A percentile compares a stretch with the other conserved stretches of the same genome.
Conservation (phyloP, 2,888 invertebrate species). For the Abrostola triplasia region DNA sequence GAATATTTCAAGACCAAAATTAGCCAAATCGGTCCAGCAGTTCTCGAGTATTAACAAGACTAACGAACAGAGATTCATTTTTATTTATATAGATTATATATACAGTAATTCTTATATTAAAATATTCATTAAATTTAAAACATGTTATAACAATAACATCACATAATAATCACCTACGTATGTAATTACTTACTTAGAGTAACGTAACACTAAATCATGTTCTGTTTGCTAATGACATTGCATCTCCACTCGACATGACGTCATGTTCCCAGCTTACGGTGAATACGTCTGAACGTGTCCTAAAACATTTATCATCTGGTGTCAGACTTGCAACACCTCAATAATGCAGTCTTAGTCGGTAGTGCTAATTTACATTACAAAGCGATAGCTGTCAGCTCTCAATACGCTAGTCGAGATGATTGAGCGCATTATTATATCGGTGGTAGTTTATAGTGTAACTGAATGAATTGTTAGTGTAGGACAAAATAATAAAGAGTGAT, state of each 20-base stretch:
- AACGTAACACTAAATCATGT: not conserved
- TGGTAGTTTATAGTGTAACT: too few relatives aligned
- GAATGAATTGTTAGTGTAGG: too few relatives aligned
- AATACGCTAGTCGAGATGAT: slow-evolving; percentile 2
- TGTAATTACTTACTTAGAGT: not conserved
- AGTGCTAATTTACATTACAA: not conserved
- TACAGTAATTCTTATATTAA: too few relatives aligned
- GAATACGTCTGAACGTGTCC: not conserved
- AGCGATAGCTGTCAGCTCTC: not conserved
- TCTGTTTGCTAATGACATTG: not conserved
- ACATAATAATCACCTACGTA: too few relatives aligned
- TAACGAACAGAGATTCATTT: too few relatives aligned
- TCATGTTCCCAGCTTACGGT: slow-evolving; percentile 1
- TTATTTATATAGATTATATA: too few relatives aligned
- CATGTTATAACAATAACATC: too few relatives aligned
- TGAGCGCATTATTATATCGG: not conserved
- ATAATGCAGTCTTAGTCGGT: slow-evolving; percentile 2
- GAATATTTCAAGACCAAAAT: too few relatives aligned
- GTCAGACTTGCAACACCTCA: not conserved
- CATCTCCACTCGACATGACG: not conserved
- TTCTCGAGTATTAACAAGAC: too few relatives aligned
- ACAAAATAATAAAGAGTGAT: too few relatives aligned
- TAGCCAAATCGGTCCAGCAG: too few relatives aligned
- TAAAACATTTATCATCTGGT: not conserved
- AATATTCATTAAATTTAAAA: too few relatives aligned